phyloP scores from a whole-genome alignment of 1,140 invertebrate species.

The Bombus confusus region DNA sequence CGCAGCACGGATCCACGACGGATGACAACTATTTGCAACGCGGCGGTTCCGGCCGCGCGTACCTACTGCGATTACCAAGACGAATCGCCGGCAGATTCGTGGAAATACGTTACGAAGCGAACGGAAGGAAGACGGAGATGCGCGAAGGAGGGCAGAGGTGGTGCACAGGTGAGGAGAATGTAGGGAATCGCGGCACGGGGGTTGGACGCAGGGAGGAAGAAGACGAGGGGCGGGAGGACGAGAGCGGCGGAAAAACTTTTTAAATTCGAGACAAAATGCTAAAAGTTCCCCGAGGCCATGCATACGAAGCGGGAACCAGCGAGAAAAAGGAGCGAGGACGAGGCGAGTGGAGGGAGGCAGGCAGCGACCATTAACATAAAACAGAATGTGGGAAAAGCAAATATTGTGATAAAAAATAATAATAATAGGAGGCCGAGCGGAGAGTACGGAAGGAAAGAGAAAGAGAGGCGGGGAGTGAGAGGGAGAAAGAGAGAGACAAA shows the following conservation, averaged over 20 bases:
- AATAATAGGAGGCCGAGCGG: constrained; percentile 72
- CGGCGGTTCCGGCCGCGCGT: background rate
- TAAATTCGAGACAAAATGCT: constrained; percentile 80
- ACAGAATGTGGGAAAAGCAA: constrained; percentile 80
- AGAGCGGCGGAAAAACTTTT: constrained; percentile 71
- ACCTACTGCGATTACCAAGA: constrained; percentile 30
- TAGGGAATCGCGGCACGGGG: background rate
- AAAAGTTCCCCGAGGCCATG: constrained; percentile 79
- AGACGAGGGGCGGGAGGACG: constrained; percentile 25
- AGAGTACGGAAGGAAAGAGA: constrained; percentile 36
- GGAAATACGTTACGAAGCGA: background rate
- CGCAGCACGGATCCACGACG: background rate
- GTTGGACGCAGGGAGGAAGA: constrained; percentile 5
- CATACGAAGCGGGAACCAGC: constrained; percentile 71
- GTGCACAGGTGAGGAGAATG: constrained; percentile 5
- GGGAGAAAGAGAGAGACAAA: background rate
- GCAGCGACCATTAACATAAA: constrained; percentile 80
- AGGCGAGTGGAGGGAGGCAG: constrained; percentile 50
- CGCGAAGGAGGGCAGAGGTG: background rate
- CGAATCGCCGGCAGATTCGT: constrained; percentile 36
- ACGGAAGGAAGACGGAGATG: constrained; percentile 8
- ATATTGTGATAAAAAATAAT: constrained; percentile 83
- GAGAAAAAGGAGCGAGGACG: constrained; percentile 61
- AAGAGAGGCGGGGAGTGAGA: background rate
- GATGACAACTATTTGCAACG: background rate